phyloP scores from a whole-genome alignment of 2,888 invertebrate species.

The Ectropis crepuscularia region DNA sequence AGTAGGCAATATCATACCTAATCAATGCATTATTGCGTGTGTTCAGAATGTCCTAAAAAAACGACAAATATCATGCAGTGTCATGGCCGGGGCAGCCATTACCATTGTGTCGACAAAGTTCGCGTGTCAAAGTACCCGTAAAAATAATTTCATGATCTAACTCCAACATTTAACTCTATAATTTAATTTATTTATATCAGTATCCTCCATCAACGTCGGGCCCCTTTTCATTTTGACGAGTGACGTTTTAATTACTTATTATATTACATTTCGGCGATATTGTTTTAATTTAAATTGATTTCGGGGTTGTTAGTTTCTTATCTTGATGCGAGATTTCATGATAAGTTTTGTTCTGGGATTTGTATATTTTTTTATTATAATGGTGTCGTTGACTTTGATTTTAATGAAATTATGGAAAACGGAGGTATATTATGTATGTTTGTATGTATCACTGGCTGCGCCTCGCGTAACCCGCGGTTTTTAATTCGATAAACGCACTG shows the following conservation, averaged over 20 bases:
- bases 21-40: not conserved
- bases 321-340: slow-evolving; percentile 18
- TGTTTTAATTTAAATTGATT: slow-evolving; percentile 51
- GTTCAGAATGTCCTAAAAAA: not conserved
- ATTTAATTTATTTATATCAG: slow-evolving; percentile 57
- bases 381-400: too few species aligned
- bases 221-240: slow-evolving; percentile 53
- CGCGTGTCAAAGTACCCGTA: slow-evolving; percentile 24
- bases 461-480: too few species aligned
- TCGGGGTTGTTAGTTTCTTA: slow-evolving; percentile 27
- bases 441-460: too few species aligned
- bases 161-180: slow-evolving; percentile 47
- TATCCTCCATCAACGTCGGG: slow-evolving; percentile 56
- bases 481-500: too few species aligned
- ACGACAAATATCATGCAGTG: not conserved
- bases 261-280: slow-evolving; percentile 49
- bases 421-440: too few species aligned
- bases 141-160: slow-evolving; percentile 41
- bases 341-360: not conserved
- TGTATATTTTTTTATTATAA: too few species aligned
- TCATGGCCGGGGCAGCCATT: slow-evolving; percentile 5
- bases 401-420: too few species aligned
- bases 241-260: slow-evolving; percentile 60
- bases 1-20: not conserved
- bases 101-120: slow-evolving; percentile 3